Evolutionary conservation across 2,888 invertebrate species (phyloP).

Genomic region (Caenorhabditis uteleia): DNA sequence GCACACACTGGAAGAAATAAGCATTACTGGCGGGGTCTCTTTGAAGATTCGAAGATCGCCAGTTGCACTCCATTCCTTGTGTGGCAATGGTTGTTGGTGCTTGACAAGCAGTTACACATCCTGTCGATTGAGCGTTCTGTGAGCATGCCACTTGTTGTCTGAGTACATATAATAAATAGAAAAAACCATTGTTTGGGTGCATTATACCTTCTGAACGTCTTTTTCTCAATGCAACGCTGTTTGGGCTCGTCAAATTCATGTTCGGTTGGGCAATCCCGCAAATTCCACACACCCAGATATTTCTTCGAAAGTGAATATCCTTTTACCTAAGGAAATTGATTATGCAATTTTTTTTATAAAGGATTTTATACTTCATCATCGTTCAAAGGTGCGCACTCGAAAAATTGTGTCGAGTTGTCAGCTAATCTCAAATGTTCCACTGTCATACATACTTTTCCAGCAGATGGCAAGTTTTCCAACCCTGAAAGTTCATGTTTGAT

Average conservation of each 20-base stretch:
- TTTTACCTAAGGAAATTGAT: too few relatives aligned
- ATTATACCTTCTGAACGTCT: slow-evolving; percentile 46
- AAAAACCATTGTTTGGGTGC: not conserved
- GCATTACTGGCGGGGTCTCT: slow-evolving; percentile 46
- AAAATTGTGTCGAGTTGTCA: slow-evolving; percentile 50
- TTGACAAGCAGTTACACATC: slow-evolving; percentile 46
- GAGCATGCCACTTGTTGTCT: slow-evolving; percentile 52
- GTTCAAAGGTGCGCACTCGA: slow-evolving; percentile 64
- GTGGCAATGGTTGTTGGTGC: slow-evolving; percentile 25
- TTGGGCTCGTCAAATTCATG: slow-evolving; percentile 61
- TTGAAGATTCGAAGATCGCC: slow-evolving; percentile 58
- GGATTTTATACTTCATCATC: slow-evolving; percentile 56
- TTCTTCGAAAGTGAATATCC: slow-evolving; percentile 53
- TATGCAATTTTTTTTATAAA: not conserved
- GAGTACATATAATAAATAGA: not conserved
- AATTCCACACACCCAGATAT: slow-evolving; percentile 64
- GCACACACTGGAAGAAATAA: slow-evolving; percentile 66
- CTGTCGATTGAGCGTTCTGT: slow-evolving; percentile 41
- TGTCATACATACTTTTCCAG: slow-evolving; percentile 62
- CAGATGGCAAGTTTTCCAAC: slow-evolving; percentile 8
- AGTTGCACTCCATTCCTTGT: slow-evolving; percentile 57
- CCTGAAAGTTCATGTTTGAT: slow-evolving; percentile 10
- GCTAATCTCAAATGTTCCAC: slow-evolving; percentile 57
- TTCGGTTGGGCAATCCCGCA: slow-evolving; percentile 57
- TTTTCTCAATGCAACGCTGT: slow-evolving; percentile 55